Conservation (phyloP, 2,888 invertebrate genomes). For the Temnothorax rugatulus region DNA sequence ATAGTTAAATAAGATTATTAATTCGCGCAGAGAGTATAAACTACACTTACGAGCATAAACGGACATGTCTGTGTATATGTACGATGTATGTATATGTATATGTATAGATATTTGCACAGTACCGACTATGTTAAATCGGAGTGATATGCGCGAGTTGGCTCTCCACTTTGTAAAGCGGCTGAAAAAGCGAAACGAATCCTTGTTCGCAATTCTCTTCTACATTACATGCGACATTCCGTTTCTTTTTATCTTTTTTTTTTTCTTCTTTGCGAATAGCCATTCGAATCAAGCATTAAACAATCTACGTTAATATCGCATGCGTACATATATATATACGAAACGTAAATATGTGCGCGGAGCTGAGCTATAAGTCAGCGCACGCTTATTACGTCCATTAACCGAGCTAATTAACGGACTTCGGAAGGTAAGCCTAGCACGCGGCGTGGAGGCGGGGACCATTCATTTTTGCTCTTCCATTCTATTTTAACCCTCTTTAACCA, state of each 20-base stretch:
- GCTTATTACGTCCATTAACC: constrained; percentile 69
- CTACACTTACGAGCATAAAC: constrained; percentile 60
- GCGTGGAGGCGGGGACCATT: constrained; percentile 85
- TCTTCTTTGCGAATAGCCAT: background rate
- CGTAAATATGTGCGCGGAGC: constrained; percentile 61
- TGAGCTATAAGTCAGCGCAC: constrained; percentile 51
- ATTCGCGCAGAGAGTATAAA: constrained; percentile 31
- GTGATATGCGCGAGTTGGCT: background rate
- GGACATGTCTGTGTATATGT: constrained; percentile 56
- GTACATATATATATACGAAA: background rate
- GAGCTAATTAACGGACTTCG: constrained; percentile 62
- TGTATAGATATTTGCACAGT: constrained; percentile 57
- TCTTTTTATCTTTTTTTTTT: background rate
- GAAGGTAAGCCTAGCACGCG: constrained; percentile 79
- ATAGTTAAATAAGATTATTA: constrained; percentile 8
- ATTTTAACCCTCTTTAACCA: constrained; percentile 55
- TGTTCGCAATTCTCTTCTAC: background rate
- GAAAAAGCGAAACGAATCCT: background rate
- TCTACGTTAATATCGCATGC: constrained; percentile 21
- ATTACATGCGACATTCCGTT: constrained; percentile 16
- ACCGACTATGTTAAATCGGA: constrained; percentile 34
- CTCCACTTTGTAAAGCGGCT: background rate
- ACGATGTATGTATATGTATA: constrained; percentile 36
- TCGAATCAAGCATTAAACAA: constrained; percentile 8
- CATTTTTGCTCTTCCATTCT: constrained; percentile 67